phyloP scores from a whole-genome alignment of 2,888 invertebrate genomes.

The Nephrotoma guestfalica region DNA sequence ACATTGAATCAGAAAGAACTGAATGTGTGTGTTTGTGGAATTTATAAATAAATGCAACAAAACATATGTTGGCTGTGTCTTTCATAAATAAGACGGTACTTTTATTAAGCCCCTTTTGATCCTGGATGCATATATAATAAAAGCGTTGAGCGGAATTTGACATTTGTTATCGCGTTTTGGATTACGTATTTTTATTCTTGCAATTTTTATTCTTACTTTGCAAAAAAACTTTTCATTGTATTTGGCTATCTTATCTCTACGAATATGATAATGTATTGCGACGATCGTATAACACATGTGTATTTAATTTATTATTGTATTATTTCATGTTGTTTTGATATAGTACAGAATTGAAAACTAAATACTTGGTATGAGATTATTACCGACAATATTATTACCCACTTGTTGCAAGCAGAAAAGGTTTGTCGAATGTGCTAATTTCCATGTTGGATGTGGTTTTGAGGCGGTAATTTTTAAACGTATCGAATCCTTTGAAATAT shows the following conservation, averaged over 20 bases:
- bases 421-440: no score
- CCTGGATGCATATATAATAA: not conserved
- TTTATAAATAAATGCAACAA: not conserved
- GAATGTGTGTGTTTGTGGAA: not conserved
- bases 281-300: not conserved
- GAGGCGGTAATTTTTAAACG: no score
- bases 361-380: not conserved
- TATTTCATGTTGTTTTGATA: not conserved
- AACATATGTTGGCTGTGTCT: not conserved
- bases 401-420: not conserved
- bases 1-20: not conserved
- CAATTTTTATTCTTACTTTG: not conserved
- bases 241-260: not conserved
- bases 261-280: not conserved
- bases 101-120: not conserved
- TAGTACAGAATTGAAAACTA: not conserved
- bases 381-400: not conserved
- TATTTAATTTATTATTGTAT: not conserved
- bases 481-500: no score
- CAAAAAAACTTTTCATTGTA: not conserved
- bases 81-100: not conserved
- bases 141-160: not conserved
- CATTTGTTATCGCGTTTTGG: not conserved
- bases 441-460: no score
- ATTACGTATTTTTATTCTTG: not conserved